These are phyloP conservation scores for Myrmecobius fasciatus DNA, from an alignment of 2,113 vertebrate genomes.

Conservation along the genomic window DNA sequence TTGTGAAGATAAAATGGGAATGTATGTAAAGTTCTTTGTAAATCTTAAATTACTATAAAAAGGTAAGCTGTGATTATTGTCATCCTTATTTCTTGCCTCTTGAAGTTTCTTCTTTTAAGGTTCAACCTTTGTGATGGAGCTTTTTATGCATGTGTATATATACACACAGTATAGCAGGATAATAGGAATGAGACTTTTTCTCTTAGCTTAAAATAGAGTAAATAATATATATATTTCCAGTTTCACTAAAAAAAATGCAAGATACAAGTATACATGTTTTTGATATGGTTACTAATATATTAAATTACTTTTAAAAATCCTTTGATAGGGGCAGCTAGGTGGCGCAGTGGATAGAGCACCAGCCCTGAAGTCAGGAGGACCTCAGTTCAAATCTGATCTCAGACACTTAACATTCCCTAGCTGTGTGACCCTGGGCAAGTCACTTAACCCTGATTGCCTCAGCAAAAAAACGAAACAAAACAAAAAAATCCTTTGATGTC, in stretches of 20 bases:
- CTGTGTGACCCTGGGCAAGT: no score
- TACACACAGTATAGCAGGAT: not conserved
- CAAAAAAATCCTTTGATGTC: not conserved
- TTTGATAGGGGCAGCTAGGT: no score
- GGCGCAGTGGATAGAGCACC: no score
- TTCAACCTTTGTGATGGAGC: not conserved
- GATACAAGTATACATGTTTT: not conserved
- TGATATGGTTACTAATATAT: not conserved
- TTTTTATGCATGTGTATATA: not conserved
- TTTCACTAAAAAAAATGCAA: not conserved
- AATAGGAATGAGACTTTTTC: conserved; percentile 22
- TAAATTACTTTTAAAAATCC: conserved; percentile 23
- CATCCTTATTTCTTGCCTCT: not conserved
- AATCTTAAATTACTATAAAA: not conserved
- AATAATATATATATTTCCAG: not conserved
- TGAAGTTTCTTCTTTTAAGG: not conserved
- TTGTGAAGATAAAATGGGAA: not conserved
- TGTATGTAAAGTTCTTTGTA: not conserved
- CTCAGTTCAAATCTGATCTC: no score
- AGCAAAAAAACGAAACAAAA: no score
- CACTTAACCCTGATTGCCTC: no score
- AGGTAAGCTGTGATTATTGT: not conserved
- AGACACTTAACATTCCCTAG: no score
- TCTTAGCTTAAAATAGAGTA: conserved; percentile 37
- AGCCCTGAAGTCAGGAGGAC: no score